These are phyloP conservation scores for Turnix velox DNA, from an alignment of 2,113 vertebrate genomes.

Conservation along the genomic window DNA sequence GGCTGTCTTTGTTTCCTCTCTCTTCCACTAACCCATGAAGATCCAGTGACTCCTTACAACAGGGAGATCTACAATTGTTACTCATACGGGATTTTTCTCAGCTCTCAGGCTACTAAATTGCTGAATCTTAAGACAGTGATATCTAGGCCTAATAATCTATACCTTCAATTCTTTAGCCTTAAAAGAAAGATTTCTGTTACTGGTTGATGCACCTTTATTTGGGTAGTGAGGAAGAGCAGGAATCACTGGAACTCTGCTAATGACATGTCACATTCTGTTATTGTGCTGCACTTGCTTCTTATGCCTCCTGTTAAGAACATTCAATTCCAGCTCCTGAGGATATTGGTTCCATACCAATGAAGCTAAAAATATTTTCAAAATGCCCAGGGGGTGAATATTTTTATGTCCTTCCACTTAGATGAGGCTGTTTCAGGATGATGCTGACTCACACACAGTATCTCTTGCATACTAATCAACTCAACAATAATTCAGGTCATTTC, in stretches of 20 bases:
- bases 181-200: background rate
- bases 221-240: background rate
- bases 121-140: background rate
- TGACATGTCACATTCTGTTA: constrained; percentile 37
- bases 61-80: background rate
- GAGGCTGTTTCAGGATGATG: constrained; percentile 30
- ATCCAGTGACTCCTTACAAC: background rate
- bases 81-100: background rate
- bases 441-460: constrained; percentile 27
- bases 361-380: constrained; percentile 54
- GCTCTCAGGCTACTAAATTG: background rate
- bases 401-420: constrained; percentile 37
- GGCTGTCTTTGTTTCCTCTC: background rate
- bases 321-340: constrained; percentile 39
- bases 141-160: background rate
- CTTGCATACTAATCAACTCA: constrained; percentile 31
- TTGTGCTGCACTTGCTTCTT: constrained; percentile 14
- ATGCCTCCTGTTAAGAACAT: background rate
- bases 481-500: constrained; percentile 55
- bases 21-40: background rate
- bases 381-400: constrained; percentile 59
- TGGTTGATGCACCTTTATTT: constrained; percentile 1
- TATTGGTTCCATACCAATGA: constrained; percentile 59
- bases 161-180: background rate
- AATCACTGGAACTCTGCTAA: constrained; percentile 12